Percentiles rank a stretch among this genome's conserved stretches.
phyloP scores from a whole-genome alignment of 2,888 invertebrate genomes.

The Chrysolina oricalcia region DNA sequence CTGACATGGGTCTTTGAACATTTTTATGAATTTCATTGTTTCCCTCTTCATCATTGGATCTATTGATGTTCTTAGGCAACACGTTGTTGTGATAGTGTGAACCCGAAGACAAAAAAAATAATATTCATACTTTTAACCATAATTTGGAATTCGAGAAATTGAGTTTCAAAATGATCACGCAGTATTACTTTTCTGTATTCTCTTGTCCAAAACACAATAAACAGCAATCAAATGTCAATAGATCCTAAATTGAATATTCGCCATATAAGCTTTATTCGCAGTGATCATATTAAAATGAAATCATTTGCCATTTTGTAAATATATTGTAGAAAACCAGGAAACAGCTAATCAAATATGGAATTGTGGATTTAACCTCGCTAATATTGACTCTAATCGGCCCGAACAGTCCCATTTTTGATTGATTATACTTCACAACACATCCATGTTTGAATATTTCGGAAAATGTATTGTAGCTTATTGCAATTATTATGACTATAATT shows the following conservation, averaged over 20 bases:
- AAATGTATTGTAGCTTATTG: slow-evolving; percentile 3
- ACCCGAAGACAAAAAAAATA: no score
- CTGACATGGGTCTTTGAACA: no score
- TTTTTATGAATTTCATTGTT: no score
- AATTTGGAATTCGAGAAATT: no score
- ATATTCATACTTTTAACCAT: no score
- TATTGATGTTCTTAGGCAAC: no score
- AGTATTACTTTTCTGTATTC: background rate
- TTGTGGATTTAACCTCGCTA: background rate
- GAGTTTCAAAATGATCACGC: background rate
- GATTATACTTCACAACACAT: background rate
- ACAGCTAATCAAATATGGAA: background rate
- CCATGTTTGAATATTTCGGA: background rate
- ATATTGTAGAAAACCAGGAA: background rate
- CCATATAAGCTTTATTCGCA: background rate
- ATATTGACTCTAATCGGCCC: background rate
- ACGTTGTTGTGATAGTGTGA: no score
- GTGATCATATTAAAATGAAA: background rate
- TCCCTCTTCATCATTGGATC: no score
- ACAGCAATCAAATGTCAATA: background rate
- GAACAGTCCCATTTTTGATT: background rate
- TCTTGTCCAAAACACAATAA: background rate
- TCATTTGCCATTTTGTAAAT: background rate
- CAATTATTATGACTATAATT: background rate
- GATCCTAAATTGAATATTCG: background rate